phyloP scores from a whole-genome alignment of 1,140 invertebrate species.

The Brachionus rubens region DNA sequence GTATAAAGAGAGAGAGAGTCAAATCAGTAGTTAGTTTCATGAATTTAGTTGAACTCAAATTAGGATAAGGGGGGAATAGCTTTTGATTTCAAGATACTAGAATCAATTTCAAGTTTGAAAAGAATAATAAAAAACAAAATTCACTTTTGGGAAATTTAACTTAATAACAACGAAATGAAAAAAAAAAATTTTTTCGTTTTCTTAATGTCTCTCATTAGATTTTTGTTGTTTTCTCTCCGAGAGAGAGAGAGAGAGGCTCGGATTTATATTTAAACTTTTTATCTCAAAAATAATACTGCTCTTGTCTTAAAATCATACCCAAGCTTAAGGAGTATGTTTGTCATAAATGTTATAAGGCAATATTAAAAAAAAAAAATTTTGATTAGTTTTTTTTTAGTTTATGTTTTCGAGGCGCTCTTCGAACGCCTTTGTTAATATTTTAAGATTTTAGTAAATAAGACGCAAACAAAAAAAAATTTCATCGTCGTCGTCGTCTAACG shows the following conservation, averaged over 20 bases:
- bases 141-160: constrained; percentile 40
- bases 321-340: too few species aligned
- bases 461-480: constrained; percentile 2
- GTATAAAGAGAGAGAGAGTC: too few species aligned
- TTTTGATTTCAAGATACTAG: constrained; percentile 9
- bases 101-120: neutral
- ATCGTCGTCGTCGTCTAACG: too few species aligned
- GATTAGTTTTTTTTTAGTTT: too few species aligned
- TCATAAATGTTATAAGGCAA: too few species aligned
- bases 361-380: too few species aligned
- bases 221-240: neutral
- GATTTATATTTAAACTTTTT: constrained; percentile 16
- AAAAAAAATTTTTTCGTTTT: too few species aligned
- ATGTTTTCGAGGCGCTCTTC: neutral
- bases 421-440: constrained; percentile 37
- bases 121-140: neutral
- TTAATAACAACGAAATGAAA: neutral
- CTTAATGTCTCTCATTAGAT: constrained; percentile 18
- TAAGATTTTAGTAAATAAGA: constrained; percentile 18
- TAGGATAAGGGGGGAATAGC: neutral
- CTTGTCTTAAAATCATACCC: neutral
- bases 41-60: constrained; percentile 8
- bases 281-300: constrained; percentile 26
- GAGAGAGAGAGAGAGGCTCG: too few species aligned
- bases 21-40: too few species aligned